phyloP scores from a whole-genome alignment of 2,888 invertebrate species.

The Auanema freiburgensis region DNA sequence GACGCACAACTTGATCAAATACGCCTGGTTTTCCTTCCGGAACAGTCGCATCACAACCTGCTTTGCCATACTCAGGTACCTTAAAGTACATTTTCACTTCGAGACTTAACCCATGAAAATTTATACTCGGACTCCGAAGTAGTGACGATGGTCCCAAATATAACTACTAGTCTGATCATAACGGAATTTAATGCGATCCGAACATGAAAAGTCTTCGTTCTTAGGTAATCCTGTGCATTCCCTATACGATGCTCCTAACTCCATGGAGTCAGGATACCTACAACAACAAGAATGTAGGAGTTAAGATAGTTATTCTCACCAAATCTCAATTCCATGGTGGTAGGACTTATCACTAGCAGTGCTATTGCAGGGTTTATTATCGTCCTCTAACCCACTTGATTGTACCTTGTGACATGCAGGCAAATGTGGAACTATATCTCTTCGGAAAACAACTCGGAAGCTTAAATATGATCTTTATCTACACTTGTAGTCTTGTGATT shows the following conservation, averaged over 20 bases:
- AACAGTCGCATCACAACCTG: constrained; percentile 41
- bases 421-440: constrained; percentile 61
- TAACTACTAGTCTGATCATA: constrained; percentile 46
- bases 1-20: constrained; percentile 34
- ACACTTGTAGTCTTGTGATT: not conserved
- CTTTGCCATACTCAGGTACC: constrained; percentile 50
- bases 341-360: constrained; percentile 38
- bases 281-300: constrained; percentile 19
- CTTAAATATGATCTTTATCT: constrained; percentile 8
- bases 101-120: not conserved
- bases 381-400: constrained; percentile 27
- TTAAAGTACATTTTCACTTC: constrained; percentile 16
- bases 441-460: constrained; percentile 55
- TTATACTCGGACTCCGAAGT: constrained; percentile 52
- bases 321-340: constrained; percentile 57
- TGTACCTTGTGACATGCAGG: constrained; percentile 54
- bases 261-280: constrained; percentile 52
- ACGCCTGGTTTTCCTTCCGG: constrained; percentile 39
- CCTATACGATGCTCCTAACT: constrained; percentile 37
- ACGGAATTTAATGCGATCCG: constrained; percentile 49
- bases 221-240: constrained; percentile 53
- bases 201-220: constrained; percentile 56
- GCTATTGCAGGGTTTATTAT: constrained; percentile 35
- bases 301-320: constrained; percentile 27
- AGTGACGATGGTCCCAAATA: constrained; percentile 54